phyloP scores from a whole-genome alignment of 1,140 invertebrate species.

The Drosophila arizonae region DNA sequence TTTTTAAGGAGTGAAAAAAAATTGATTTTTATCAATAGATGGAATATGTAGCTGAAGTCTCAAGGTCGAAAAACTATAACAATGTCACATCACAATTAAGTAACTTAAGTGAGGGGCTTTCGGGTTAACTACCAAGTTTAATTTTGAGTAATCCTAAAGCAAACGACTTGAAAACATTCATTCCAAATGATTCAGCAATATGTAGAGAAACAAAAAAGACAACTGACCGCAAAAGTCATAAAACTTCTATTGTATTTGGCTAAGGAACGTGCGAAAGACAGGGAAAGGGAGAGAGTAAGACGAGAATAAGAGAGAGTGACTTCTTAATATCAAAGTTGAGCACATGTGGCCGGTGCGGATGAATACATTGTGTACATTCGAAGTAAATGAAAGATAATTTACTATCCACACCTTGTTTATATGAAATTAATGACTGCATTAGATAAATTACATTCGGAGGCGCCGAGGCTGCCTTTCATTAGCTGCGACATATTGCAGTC shows the following conservation, averaged over 20 bases:
- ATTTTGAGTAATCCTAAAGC: background rate
- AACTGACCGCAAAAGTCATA: conserved; percentile 4
- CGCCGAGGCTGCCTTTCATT: conserved; percentile 17
- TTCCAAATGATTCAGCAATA: background rate
- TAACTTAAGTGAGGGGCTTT: background rate
- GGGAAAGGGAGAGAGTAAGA: background rate
- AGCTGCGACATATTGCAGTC: background rate
- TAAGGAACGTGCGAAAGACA: background rate
- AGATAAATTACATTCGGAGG: conserved; percentile 66
- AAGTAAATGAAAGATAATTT: conserved; percentile 38
- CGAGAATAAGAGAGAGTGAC: too few relatives aligned
- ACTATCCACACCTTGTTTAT: conserved; percentile 74
- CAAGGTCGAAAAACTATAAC: too few relatives aligned
- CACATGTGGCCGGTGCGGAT: background rate
- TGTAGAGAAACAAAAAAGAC: background rate
- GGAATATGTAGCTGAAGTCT: too few relatives aligned
- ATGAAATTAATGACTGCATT: conserved; percentile 79
- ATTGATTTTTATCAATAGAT: too few relatives aligned
- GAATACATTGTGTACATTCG: background rate
- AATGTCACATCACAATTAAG: too few relatives aligned
- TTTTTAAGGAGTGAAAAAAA: too few relatives aligned
- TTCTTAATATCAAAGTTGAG: too few relatives aligned
- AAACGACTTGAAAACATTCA: background rate
- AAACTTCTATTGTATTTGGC: background rate
- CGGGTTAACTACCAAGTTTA: background rate